Base-by-base conservation (phyloP, 2,113 vertebrate genomes). In the Takifugu flavidus region DNA sequence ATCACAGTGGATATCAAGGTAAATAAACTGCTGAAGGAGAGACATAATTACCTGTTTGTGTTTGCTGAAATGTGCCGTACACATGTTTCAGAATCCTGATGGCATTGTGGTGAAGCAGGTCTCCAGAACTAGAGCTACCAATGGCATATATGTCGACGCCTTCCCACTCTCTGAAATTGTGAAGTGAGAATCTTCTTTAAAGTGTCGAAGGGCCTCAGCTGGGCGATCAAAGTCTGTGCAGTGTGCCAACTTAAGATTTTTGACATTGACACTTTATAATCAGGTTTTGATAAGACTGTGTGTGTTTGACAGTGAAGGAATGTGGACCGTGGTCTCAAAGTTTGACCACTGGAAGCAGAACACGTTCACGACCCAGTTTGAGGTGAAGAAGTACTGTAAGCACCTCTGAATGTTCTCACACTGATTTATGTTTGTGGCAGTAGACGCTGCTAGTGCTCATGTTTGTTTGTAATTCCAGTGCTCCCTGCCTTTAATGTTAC, bases 401-500 rank as follows among this genome's bases (percentile, higher is more conserved):
- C 2, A 13, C 0, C 3, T 58, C 29, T 12, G 26, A 39, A 13
- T 11, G 1, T 14, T 4, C 3, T 2, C 8, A n/a, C 42, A 27
- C 27, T 20, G 14, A 6, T 4, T 49, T 7, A 47, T 27, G 2
- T 0, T 20, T 46, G 25, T n/a, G 8, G 52, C 42, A 7, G 8
- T 0, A 8, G 13, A 12, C 20, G 13, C 34, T 25, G 26, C 8
- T 12, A 2, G 2, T 55, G 31, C 34, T 44, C 3, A 13, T 12
- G 12, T 28, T 7, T 1, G 25, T 39, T 4, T 43, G 13, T 20
- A 29, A 12, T 80, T 82, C 45, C 53, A 92, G 91, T 90, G 51
- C 89, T 92, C 3, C 91, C 91, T 44, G 89, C 91, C 5, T 92
- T 92, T 58, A 92, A 91, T 25, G 89, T 91, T 1, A 92, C 90